Percentiles rank a stretch among this genome's conserved stretches.
These are phyloP conservation scores for Eptatretus atami DNA, from an alignment of 2,797 vertebrate genomes.

Conservation along the genomic window DNA sequence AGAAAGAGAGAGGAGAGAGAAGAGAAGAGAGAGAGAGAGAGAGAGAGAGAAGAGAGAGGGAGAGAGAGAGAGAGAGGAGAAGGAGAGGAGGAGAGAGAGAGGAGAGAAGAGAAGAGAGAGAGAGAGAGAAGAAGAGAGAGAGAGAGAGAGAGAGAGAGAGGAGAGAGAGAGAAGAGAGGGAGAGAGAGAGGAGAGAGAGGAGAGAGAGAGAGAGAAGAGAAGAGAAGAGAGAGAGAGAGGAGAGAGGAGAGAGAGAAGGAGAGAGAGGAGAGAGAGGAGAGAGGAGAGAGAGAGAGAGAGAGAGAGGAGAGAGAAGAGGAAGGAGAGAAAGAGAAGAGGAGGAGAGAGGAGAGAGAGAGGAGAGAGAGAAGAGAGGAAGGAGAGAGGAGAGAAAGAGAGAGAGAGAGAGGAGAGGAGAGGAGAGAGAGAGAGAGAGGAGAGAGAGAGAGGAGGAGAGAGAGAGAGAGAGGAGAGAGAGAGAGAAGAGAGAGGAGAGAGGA, in stretches of 20 bases:
- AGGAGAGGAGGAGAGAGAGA: no score
- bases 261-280: background rate
- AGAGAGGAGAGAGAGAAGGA: no score
- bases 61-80: background rate
- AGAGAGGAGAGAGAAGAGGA: no score
- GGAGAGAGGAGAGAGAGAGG: background rate
- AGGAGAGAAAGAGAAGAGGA: no score
- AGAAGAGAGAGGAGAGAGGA: background rate
- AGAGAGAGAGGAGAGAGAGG: background rate
- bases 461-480: no score
- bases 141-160: background rate
- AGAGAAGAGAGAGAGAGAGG: no score
- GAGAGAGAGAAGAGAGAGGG: no score
- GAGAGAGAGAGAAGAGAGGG: no score
- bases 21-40: no score
- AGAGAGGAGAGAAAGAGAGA: no score
- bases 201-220: background rate
- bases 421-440: background rate
- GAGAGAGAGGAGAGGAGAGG: no score
- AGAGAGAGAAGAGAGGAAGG: background rate
- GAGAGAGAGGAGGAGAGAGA: background rate
- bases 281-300: background rate
- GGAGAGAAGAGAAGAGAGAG: no score
- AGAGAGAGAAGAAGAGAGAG: background rate
- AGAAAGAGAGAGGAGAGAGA: background rate